phyloP scores from a whole-genome alignment of 2,888 invertebrate genomes.

The Miltochrista miniata region DNA sequence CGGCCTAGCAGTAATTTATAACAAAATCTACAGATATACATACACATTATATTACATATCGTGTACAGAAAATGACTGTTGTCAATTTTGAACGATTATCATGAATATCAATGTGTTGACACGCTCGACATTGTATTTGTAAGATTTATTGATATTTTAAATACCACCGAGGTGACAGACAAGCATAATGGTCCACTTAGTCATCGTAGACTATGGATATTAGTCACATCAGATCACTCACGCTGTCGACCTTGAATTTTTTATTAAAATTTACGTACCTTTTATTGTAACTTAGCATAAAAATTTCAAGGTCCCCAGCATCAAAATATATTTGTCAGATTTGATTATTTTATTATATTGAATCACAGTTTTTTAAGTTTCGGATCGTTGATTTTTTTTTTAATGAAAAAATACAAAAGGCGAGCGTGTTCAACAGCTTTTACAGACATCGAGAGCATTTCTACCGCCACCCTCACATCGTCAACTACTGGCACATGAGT shows the following conservation, averaged over 20 bases:
- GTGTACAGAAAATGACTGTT: neutral
- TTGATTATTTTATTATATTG: neutral
- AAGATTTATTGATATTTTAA: too few relatives aligned
- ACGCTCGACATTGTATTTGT: neutral
- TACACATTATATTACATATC: slow-evolving; percentile 12
- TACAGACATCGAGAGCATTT: slow-evolving; percentile 24
- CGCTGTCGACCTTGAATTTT: too few relatives aligned
- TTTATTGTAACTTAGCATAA: too few relatives aligned
- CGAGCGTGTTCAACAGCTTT: slow-evolving; percentile 9
- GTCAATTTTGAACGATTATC: neutral
- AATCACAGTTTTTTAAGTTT: too few relatives aligned
- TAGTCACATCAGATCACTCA: too few relatives aligned
- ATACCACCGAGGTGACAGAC: too few relatives aligned
- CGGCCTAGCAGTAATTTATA: neutral
- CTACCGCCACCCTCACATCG: slow-evolving; percentile 41
- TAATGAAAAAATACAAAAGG: neutral
- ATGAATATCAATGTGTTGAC: neutral
- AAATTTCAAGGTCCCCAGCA: too few relatives aligned
- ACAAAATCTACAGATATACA: slow-evolving; percentile 40
- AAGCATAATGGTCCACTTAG: too few relatives aligned
- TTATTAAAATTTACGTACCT: too few relatives aligned
- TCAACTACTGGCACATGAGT: slow-evolving; percentile 39
- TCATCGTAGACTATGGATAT: too few relatives aligned
- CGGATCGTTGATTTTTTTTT: neutral
- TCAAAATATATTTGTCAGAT: too few relatives aligned